A percentile compares a stretch with the other conserved stretches of the same genome.
Conservation (phyloP, 2,797 vertebrate species). For the Sebastes diaconus region DNA sequence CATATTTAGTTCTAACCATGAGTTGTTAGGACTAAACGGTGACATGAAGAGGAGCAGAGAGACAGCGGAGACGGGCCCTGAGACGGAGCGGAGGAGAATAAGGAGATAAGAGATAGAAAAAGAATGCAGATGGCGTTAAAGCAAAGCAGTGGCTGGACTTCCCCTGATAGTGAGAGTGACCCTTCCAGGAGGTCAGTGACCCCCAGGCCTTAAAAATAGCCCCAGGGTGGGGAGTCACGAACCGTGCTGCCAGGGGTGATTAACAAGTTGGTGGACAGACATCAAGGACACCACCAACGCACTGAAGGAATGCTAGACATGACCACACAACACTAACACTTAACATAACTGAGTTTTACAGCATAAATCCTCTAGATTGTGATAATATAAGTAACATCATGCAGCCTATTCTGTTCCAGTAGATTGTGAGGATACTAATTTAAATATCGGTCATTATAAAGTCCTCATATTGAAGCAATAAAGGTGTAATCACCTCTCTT, state of each 20-base stretch:
- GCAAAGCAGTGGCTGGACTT: constrained; percentile 41
- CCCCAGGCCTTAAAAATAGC: constrained; percentile 58
- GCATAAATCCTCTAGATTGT: background rate
- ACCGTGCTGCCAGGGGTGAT: constrained; percentile 34
- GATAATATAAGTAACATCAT: background rate
- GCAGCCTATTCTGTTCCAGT: background rate
- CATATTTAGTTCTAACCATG: background rate
- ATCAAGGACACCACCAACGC: constrained; percentile 32
- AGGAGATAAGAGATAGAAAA: constrained; percentile 39
- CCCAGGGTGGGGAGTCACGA: constrained; percentile 36
- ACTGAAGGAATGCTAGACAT: constrained; percentile 34
- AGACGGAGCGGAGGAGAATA: background rate
- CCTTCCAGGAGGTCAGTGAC: constrained; percentile 61
- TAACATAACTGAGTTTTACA: background rate
- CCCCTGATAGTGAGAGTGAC: constrained; percentile 72
- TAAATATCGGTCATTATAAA: background rate
- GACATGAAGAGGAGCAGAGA: background rate
- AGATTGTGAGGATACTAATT: background rate
- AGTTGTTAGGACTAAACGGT: background rate
- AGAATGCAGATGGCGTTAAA: constrained; percentile 45
- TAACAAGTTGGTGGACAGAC: constrained; percentile 48
- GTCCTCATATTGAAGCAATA: background rate
- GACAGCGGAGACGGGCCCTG: background rate
- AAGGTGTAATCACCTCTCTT: background rate
- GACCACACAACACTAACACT: constrained; percentile 6